phyloP scores from a whole-genome alignment of 2,888 invertebrate genomes.

The Cotesia congregata region DNA sequence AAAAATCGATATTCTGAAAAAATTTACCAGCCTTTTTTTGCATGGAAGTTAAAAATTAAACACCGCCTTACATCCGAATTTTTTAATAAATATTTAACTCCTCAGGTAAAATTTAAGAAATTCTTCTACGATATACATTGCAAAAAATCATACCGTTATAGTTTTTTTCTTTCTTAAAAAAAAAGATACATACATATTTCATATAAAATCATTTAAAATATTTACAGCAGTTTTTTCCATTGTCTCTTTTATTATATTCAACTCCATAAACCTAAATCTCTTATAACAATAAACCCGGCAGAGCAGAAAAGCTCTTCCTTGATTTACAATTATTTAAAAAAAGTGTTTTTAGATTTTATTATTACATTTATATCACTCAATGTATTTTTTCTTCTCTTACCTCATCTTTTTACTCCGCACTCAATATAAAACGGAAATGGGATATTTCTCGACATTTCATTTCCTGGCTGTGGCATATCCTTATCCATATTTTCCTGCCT shows the following conservation, averaged over 20 bases:
- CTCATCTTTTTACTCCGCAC: constrained; percentile 3
- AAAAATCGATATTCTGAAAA: not conserved
- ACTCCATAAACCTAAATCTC: constrained; percentile 24
- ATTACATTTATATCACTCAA: not conserved
- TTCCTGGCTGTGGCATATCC: constrained; percentile 11
- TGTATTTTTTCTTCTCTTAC: not conserved
- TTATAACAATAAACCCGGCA: constrained; percentile 20
- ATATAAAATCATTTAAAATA: not conserved
- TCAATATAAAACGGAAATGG: constrained; percentile 19
- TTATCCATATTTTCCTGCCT: constrained; percentile 8
- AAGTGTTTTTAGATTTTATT: not conserved
- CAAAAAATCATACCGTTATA: constrained; percentile 26
- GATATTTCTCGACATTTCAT: constrained; percentile 27
- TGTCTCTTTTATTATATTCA: constrained; percentile 18
- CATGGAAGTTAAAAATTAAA: not conserved
- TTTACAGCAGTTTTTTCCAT: constrained; percentile 20
- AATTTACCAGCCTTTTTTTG: not conserved
- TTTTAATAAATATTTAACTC: not conserved
- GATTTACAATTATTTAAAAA: not conserved
- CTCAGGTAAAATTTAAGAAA: not conserved
- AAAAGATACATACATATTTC: not conserved
- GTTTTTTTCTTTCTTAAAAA: constrained; percentile 8
- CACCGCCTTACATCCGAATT: not conserved
- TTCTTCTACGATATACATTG: not conserved
- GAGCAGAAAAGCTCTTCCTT: not conserved